A percentile compares a stretch with the other conserved stretches of the same genome.
phyloP scores from a whole-genome alignment of 2,113 vertebrate genomes.

The Laticauda colubrina region DNA sequence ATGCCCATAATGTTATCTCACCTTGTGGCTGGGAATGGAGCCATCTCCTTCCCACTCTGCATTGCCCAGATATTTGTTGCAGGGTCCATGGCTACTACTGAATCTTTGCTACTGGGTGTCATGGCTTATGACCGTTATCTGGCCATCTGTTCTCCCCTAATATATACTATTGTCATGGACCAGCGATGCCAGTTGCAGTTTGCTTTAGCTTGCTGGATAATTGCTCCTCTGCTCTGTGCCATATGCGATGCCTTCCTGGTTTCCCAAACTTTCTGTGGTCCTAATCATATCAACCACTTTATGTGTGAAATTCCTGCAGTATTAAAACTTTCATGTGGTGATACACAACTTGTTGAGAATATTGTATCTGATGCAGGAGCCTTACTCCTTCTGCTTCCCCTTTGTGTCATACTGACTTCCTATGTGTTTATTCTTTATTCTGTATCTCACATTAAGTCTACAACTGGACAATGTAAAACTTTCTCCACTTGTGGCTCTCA shows the following conservation, averaged over 20 bases:
- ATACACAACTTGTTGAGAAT: conserved; percentile 21
- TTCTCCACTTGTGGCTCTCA: conserved; percentile 58
- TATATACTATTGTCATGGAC: conserved; percentile 38
- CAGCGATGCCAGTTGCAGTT: conserved; percentile 7
- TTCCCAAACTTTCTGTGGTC: conserved; percentile 47
- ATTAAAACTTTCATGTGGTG: conserved; percentile 49
- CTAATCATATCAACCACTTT: conserved; percentile 52
- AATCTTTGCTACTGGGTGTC: not conserved
- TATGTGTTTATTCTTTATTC: not conserved
- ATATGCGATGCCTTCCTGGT: conserved; percentile 27
- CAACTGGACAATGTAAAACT: conserved; percentile 39
- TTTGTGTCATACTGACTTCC: conserved; percentile 38
- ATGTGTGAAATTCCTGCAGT: conserved; percentile 55
- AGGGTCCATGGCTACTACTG: conserved; percentile 19
- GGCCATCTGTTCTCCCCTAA: conserved; percentile 49
- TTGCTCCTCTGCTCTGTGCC: conserved; percentile 26
- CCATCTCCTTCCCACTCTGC: conserved; percentile 45
- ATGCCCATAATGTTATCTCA: conserved; percentile 52
- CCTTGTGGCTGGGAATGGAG: conserved; percentile 14
- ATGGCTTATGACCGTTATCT: conserved; percentile 12
- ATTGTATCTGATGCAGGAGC: conserved; percentile 24
- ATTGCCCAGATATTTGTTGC: conserved; percentile 36
- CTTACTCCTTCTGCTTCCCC: conserved; percentile 28
- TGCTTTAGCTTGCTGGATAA: conserved; percentile 1
- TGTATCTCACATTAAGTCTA: conserved; percentile 23